Base-by-base conservation (phyloP, 2,113 vertebrate species). In the Pseudolaguvia tuberculata region DNA sequence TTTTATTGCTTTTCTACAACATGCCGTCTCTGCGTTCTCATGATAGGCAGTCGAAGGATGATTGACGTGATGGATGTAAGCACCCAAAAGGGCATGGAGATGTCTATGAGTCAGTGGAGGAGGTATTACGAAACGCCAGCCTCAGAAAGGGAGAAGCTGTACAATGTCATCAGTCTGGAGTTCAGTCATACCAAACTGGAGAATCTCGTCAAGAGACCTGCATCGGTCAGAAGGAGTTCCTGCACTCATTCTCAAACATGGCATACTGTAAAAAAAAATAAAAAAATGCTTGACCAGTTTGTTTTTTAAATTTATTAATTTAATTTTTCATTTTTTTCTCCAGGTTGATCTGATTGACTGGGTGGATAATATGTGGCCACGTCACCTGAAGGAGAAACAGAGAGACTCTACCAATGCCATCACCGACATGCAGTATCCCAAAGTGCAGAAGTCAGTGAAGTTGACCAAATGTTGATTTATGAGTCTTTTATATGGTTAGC, bases 281-380 rank as follows among this genome's bases (percentile, higher is more conserved):
- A n/a, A n/a, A n/a, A n/a, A n/a, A n/a, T n/a, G n/a, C n/a, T n/a
- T n/a, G n/a, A n/a, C n/a, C n/a, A n/a, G n/a, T n/a, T n/a, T n/a
- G n/a, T n/a, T n/a, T n/a, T n/a, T n/a, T n/a, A n/a, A n/a, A n/a
- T n/a, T n/a, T n/a, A n/a, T n/a, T n/a, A n/a, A n/a, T n/a, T n/a
- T n/a, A n/a, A n/a, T n/a, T n/a, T n/a, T 0, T 0, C 9, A 47
- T 27, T 9, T 21, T 58, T 65, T 75, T 0, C 21, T 27, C 1
- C 84, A 99, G 97, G 97, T 99, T 89, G 96, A 99, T 83, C 90
- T 97, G 70, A 95, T 99, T 79, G 97, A 99, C 85, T 99, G 97
- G 97, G 97, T 99, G 47, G 97, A 99, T 86, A 98, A 97, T 82
- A 98, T 99, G 93, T 99, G 97, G 97, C 97, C 97, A 8, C 93